Conservation (phyloP, 2,113 vertebrate genomes). For the Tragelaphus imberbis region DNA sequence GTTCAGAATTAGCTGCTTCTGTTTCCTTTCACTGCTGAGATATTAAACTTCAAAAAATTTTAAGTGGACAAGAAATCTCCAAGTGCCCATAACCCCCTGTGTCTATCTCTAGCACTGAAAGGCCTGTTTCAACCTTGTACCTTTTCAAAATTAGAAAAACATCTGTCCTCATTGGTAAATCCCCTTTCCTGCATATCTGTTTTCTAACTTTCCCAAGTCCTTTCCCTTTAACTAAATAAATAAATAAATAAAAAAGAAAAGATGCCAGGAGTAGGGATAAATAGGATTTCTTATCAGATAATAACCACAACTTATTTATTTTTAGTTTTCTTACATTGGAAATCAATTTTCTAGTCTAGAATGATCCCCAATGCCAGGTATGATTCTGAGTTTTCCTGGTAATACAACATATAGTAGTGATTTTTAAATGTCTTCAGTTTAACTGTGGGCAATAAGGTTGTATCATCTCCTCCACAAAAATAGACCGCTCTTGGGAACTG, state of each 20-base stretch:
- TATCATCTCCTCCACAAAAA: not conserved
- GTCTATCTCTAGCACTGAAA: conserved; percentile 59
- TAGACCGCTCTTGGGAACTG: not conserved
- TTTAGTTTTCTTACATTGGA: not conserved
- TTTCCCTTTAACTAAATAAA: not conserved
- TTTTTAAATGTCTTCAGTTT: not conserved
- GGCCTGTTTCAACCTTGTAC: conserved; percentile 53
- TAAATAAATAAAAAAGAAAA: not conserved
- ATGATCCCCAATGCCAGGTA: not conserved
- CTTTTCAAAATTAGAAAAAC: conserved; percentile 63
- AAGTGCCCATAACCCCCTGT: not conserved
- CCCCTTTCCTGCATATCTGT: not conserved
- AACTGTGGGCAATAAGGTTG: too few species aligned
- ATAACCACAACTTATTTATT: not conserved
- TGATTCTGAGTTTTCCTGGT: not conserved
- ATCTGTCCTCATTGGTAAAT: conserved; percentile 12
- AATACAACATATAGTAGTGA: not conserved
- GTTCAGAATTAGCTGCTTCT: conserved; percentile 55
- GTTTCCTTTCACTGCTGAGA: conserved; percentile 66
- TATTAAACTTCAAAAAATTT: conserved; percentile 59
- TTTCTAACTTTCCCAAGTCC: not conserved
- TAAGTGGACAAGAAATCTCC: conserved; percentile 70
- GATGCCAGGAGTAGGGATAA: not conserved
- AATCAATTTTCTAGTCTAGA: not conserved
- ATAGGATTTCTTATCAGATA: not conserved